These are phyloP conservation scores for Gisinianus flammeolus DNA, from an alignment of 2,888 invertebrate genomes.

Conservation along the genomic window DNA sequence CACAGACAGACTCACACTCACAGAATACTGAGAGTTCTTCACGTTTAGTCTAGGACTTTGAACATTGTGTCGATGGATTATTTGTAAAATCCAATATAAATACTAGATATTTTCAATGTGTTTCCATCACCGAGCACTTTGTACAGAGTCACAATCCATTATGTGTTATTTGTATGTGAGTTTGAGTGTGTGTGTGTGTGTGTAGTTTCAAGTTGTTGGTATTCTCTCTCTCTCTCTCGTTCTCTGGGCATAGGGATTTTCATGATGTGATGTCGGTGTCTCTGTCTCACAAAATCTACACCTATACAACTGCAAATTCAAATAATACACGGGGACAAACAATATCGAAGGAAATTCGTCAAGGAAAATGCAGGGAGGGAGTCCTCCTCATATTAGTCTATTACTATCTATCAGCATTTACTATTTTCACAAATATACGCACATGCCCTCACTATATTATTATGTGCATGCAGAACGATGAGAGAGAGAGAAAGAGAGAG, in stretches of 20 bases:
- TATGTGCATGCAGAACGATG: background rate
- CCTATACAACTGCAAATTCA: background rate
- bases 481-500: slow-evolving; percentile 7
- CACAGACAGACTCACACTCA: no score
- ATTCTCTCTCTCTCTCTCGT: background rate
- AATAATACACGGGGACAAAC: background rate
- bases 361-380: slow-evolving; percentile 13
- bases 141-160: slow-evolving; percentile 11
- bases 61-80: slow-evolving; percentile 11
- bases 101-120: slow-evolving; percentile 13
- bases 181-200: background rate
- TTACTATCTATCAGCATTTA: no score
- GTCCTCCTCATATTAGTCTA: no score
- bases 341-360: slow-evolving; percentile 7
- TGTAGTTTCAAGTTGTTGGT: background rate
- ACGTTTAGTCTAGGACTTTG: no score
- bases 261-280: background rate
- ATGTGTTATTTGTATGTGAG: background rate
- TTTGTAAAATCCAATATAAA: slow-evolving; percentile 21
- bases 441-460: background rate
- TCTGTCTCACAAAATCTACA: no score
- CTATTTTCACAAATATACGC: background rate
- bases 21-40: no score
- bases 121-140: background rate
- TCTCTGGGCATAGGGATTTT: background rate